Conservation (phyloP, 2,113 vertebrate genomes). For the Hippopotamus amphibius region DNA sequence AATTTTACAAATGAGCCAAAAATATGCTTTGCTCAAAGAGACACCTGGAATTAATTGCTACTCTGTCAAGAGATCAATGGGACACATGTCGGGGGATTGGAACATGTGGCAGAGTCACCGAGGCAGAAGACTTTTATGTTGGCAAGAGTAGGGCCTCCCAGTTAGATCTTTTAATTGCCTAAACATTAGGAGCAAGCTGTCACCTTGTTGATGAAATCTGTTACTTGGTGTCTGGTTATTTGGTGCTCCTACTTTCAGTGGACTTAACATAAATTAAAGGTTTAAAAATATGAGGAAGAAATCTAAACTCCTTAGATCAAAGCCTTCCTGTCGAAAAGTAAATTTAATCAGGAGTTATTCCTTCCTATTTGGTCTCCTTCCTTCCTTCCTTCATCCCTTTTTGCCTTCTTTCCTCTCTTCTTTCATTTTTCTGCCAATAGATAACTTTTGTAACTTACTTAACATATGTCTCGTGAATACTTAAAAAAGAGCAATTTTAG, state of each 20-base stretch:
- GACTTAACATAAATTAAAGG: conserved; percentile 62
- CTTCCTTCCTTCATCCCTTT: neutral
- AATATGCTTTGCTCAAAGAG: conserved; percentile 44
- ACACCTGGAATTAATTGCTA: conserved; percentile 57
- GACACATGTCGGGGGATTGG: neutral
- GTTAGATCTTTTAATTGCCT: conserved; percentile 67
- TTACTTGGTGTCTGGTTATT: conserved; percentile 41
- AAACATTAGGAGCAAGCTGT: conserved; percentile 67
- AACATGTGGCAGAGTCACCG: neutral
- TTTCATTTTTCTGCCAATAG: neutral
- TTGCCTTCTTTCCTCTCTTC: neutral
- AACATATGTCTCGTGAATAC: neutral
- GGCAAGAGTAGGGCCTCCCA: conserved; percentile 17
- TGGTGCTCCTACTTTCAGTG: neutral
- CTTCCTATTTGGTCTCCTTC: neutral
- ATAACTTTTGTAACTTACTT: neutral
- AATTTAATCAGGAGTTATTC: neutral
- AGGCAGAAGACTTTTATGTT: conserved; percentile 59
- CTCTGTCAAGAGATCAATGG: conserved; percentile 58
- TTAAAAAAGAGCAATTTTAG: neutral
- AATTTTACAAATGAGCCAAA: conserved; percentile 39
- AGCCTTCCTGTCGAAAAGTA: neutral
- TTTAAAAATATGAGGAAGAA: conserved; percentile 55
- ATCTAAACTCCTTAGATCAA: conserved; percentile 32
- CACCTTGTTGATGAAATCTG: conserved; percentile 50